These are phyloP conservation scores for Crambe crambe DNA, from an alignment of 37 sponge, comb jelly and placozoan genomes.

Conservation along the genomic window DNA sequence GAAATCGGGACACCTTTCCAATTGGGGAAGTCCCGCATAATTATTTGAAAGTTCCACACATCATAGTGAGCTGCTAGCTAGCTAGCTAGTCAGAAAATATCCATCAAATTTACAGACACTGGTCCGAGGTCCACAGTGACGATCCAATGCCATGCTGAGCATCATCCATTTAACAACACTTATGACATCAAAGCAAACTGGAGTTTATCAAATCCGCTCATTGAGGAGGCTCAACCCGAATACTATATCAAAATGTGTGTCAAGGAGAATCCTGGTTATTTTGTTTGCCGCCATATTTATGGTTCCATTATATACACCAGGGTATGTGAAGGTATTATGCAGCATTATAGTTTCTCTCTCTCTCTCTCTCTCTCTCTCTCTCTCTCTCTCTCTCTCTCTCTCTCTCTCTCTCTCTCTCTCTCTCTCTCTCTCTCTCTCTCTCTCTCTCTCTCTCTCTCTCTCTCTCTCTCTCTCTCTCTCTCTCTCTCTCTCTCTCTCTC, in stretches of 20 bases:
- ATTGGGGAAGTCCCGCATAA: too few relatives aligned
- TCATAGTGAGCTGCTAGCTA: too few relatives aligned
- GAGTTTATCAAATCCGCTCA: constrained; percentile 4
- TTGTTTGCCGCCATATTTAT: too few relatives aligned
- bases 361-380: background rate
- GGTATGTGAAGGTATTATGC: background rate
- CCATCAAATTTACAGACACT: background rate
- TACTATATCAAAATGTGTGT: background rate
- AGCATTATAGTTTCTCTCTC: background rate
- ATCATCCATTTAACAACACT: background rate
- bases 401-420: background rate
- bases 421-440: constrained; percentile 17
- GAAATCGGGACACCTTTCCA: too few relatives aligned
- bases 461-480: background rate
- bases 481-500: background rate
- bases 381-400: background rate
- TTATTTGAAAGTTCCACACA: too few relatives aligned
- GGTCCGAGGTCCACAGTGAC: background rate
- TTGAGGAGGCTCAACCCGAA: background rate
- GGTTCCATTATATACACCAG: too few relatives aligned
- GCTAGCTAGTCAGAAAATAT: too few relatives aligned
- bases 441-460: constrained; percentile 13
- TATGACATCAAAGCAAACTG: constrained; percentile 11
- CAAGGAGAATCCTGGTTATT: background rate
- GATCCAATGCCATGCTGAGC: background rate